These are phyloP conservation scores for Conomelus anceps DNA, from an alignment of 2,888 invertebrate genomes.

Conservation along the genomic window DNA sequence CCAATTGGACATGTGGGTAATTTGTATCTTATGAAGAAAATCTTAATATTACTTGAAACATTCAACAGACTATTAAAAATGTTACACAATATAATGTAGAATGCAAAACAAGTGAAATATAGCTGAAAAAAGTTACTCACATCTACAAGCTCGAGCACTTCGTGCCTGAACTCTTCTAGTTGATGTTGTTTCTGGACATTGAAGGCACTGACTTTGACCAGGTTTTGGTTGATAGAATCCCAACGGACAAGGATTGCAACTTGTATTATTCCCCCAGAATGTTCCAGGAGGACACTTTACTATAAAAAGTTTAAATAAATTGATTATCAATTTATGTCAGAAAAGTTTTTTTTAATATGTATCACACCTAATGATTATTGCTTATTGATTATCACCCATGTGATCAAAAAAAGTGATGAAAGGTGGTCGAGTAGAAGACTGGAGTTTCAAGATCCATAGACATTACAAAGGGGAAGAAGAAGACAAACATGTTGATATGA, in stretches of 20 bases:
- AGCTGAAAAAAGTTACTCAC: constrained; percentile 40
- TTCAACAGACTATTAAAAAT: background rate
- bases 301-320: constrained; percentile 35
- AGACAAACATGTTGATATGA: no score
- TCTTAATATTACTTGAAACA: no score
- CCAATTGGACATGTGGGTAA: no score
- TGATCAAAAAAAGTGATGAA: no score
- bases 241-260: constrained; percentile 53
- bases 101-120: background rate
- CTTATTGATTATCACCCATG: no score
- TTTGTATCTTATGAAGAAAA: no score
- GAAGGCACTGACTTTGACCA: constrained; percentile 49
- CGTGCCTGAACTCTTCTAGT: constrained; percentile 49
- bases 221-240: constrained; percentile 53
- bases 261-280: constrained; percentile 47
- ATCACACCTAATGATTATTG: background rate
- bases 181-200: constrained; percentile 52
- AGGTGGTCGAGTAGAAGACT: no score
- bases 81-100: background rate
- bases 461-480: no score
- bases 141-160: constrained; percentile 48
- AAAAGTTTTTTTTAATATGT: background rate
- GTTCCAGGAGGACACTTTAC: constrained; percentile 60
- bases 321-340: background rate
- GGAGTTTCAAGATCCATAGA: no score